Conservation (phyloP, 2,113 vertebrate species). For the Neodontobutis hainanensis region DNA sequence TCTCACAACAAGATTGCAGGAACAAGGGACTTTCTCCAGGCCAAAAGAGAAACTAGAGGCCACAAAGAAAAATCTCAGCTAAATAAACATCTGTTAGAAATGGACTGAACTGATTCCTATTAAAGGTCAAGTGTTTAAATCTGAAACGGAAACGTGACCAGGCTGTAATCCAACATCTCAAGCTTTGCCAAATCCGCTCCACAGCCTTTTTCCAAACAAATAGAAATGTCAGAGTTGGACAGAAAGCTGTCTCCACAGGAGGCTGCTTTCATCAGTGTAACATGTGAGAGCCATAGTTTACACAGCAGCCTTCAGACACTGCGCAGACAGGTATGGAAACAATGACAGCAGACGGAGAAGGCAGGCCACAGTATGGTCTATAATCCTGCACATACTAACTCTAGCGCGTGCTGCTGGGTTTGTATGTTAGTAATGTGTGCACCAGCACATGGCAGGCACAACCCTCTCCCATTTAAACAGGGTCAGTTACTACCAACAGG, state of each 20-base stretch:
- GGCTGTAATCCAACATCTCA: constrained; percentile 50
- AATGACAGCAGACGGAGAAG: constrained; percentile 10
- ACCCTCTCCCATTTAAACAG: constrained; percentile 54
- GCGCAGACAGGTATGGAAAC: constrained; percentile 11
- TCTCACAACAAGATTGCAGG: constrained; percentile 40
- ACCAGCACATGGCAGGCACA: constrained; percentile 45
- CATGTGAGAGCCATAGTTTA: constrained; percentile 48
- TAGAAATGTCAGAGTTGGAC: constrained; percentile 50
- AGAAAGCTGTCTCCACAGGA: constrained; percentile 34
- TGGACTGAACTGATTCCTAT: constrained; percentile 40
- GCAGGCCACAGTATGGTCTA: background rate
- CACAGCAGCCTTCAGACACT: constrained; percentile 33
- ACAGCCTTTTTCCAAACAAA: constrained; percentile 48
- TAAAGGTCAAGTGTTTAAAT: constrained; percentile 62
- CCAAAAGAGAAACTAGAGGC: constrained; percentile 31
- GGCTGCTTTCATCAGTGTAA: constrained; percentile 39
- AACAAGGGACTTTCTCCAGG: constrained; percentile 22
- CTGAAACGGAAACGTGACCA: constrained; percentile 50
- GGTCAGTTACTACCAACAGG: constrained; percentile 60
- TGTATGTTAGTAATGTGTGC: constrained; percentile 61
- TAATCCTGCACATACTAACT: constrained; percentile 56
- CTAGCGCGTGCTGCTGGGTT: constrained; percentile 42
- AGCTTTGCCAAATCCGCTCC: constrained; percentile 23
- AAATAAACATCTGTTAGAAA: constrained; percentile 63
- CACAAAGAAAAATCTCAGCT: constrained; percentile 24